Conservation (phyloP, 2,113 vertebrate genomes). For the Phocoena phocoena region DNA sequence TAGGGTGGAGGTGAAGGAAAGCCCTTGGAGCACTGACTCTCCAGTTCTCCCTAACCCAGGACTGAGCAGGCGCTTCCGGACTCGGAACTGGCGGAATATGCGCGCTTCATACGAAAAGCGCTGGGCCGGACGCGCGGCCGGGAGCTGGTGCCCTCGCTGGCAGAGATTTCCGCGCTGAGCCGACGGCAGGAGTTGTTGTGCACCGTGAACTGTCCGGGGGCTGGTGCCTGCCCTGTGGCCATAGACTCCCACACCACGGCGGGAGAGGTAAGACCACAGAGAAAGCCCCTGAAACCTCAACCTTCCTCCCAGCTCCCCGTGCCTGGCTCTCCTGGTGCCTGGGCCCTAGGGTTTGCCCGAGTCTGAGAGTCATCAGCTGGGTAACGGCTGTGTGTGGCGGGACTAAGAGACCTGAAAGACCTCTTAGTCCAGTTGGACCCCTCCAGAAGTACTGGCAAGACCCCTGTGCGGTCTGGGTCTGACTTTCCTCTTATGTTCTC, state of each 20-base stretch:
- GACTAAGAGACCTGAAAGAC: neutral
- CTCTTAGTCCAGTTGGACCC: neutral
- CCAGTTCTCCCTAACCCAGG: slow-evolving; percentile 78
- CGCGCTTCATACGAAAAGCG: slow-evolving; percentile 92
- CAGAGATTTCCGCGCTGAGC: slow-evolving; percentile 95
- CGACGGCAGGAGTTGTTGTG: slow-evolving; percentile 91
- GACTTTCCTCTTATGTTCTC: slow-evolving; percentile 38
- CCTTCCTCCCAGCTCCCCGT: neutral
- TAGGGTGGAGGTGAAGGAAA: neutral
- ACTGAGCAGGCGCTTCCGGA: slow-evolving; percentile 89
- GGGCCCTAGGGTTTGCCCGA: neutral
- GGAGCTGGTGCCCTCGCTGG: slow-evolving; percentile 94
- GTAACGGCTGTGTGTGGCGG: neutral
- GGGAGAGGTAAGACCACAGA: slow-evolving; percentile 88
- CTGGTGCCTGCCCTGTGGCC: slow-evolving; percentile 89
- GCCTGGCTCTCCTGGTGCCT: neutral
- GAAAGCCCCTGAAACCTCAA: neutral
- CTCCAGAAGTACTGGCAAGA: neutral
- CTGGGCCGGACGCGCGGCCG: slow-evolving; percentile 91
- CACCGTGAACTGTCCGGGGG: slow-evolving; percentile 92
- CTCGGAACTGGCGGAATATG: slow-evolving; percentile 93
- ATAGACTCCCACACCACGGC: slow-evolving; percentile 96
- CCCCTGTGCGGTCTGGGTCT: neutral
- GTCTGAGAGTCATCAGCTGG: neutral
- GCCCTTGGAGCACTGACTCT: neutral